Conservation (phyloP, 2,797 vertebrate genomes). For the Channa striata region DNA sequence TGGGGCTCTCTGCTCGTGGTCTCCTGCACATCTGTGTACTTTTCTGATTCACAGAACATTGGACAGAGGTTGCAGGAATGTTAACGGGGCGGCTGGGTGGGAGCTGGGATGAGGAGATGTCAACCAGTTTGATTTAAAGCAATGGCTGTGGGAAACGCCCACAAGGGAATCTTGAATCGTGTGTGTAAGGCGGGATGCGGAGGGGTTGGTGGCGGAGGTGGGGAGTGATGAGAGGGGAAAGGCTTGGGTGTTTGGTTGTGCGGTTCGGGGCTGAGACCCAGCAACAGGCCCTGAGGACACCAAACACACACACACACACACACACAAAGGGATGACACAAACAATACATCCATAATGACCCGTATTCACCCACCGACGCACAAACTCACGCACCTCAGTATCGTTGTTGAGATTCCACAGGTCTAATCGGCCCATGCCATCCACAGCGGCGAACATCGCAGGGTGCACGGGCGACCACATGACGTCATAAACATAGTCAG, state of each 20-base stretch:
- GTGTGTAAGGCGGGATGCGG: conserved; percentile 50
- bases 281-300: conserved; percentile 65
- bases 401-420: conserved; percentile 98
- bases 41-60: conserved; percentile 56
- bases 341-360: conserved; percentile 45
- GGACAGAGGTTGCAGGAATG: conserved; percentile 67
- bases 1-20: conserved; percentile 56
- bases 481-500: conserved; percentile 97
- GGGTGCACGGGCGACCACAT: conserved; percentile 98
- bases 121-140: conserved; percentile 79
- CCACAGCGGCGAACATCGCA: conserved; percentile 94
- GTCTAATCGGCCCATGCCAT: conserved; percentile 96
- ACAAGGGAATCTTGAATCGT: conserved; percentile 68
- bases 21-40: conserved; percentile 64
- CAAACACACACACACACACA: conserved; percentile 50
- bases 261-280: conserved; percentile 67
- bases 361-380: conserved; percentile 12
- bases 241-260: conserved; percentile 68
- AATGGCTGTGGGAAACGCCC: conserved; percentile 80
- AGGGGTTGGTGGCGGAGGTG: conserved; percentile 35
- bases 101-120: conserved; percentile 72
- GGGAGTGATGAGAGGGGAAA: conserved; percentile 48
- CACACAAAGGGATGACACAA: conserved; percentile 41
- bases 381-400: conserved; percentile 89
- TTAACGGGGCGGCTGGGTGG: conserved; percentile 65